These are phyloP conservation scores for Orthonychiurus folsomi DNA, from an alignment of 2,888 invertebrate genomes.

Conservation along the genomic window DNA sequence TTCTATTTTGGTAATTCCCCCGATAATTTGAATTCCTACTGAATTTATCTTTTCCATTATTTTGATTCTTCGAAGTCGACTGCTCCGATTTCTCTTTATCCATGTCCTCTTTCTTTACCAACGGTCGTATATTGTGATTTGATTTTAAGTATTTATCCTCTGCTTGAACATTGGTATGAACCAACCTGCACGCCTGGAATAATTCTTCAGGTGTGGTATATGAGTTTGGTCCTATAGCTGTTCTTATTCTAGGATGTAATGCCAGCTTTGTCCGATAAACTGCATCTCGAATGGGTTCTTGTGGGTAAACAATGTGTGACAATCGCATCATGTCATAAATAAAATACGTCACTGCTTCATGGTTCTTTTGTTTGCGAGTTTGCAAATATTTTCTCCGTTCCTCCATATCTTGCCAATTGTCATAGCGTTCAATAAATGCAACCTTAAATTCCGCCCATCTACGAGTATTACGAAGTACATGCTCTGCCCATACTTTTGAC, in stretches of 20 bases:
- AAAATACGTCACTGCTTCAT: neutral
- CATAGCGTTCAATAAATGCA: neutral
- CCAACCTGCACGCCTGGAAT: neutral
- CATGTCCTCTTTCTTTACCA: neutral
- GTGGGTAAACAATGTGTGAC: neutral
- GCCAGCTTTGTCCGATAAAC: neutral
- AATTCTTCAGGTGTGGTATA: neutral
- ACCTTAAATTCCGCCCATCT: neutral
- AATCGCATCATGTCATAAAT: neutral
- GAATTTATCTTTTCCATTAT: no score
- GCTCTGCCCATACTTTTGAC: neutral
- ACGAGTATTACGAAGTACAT: neutral
- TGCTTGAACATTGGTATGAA: neutral
- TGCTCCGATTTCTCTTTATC: neutral
- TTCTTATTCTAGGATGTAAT: neutral
- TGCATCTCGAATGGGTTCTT: neutral
- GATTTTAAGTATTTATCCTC: neutral
- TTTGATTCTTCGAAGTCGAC: neutral
- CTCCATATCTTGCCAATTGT: neutral
- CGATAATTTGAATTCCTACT: neutral
- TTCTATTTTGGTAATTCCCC: neutral
- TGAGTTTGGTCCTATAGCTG: neutral
- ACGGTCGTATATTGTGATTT: neutral
- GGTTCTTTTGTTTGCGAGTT: neutral
- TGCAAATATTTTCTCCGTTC: neutral